These are phyloP conservation scores for Cebidichthys violaceus DNA, from an alignment of 2,113 vertebrate genomes.

Conservation along the genomic window DNA sequence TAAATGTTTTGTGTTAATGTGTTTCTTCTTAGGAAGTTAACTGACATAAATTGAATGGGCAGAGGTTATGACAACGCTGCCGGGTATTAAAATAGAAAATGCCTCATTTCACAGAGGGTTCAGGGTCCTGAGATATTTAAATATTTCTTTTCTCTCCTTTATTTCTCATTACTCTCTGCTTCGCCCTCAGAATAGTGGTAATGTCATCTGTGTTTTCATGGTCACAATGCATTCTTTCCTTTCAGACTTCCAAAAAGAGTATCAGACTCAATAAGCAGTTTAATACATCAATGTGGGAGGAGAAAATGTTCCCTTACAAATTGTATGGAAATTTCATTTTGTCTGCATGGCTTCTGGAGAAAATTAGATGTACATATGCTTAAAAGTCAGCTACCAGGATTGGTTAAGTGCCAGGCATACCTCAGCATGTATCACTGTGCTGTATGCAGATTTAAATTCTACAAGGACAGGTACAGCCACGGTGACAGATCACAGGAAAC, in stretches of 20 bases:
- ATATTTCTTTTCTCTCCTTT: conserved; percentile 16
- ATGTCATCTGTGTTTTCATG: conserved; percentile 55
- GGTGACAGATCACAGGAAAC: conserved; percentile 47
- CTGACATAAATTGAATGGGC: conserved; percentile 42
- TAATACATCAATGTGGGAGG: conserved; percentile 76
- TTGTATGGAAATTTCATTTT: conserved; percentile 82
- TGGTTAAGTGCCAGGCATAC: conserved; percentile 41
- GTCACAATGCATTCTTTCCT: conserved; percentile 48
- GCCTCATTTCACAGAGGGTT: conserved; percentile 34
- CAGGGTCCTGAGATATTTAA: conserved; percentile 8
- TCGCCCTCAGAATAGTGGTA: conserved; percentile 17
- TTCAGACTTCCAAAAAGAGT: conserved; percentile 48
- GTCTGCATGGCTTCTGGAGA: conserved; percentile 49
- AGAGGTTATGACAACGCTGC: conserved; percentile 29
- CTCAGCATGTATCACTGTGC: conserved; percentile 48
- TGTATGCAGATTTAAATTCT: conserved; percentile 50
- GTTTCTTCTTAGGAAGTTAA: conserved; percentile 38
- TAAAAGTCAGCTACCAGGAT: conserved; percentile 47
- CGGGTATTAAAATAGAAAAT: conserved; percentile 17
- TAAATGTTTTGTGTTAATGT: conserved; percentile 60
- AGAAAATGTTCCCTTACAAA: conserved; percentile 70
- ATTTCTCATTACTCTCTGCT: conserved; percentile 12
- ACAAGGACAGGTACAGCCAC: conserved; percentile 40
- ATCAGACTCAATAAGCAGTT: conserved; percentile 74
- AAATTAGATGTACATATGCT: conserved; percentile 73